These are phyloP conservation scores for Megaceryle alcyon DNA, from an alignment of 2,797 vertebrate species.

Conservation along the genomic window DNA sequence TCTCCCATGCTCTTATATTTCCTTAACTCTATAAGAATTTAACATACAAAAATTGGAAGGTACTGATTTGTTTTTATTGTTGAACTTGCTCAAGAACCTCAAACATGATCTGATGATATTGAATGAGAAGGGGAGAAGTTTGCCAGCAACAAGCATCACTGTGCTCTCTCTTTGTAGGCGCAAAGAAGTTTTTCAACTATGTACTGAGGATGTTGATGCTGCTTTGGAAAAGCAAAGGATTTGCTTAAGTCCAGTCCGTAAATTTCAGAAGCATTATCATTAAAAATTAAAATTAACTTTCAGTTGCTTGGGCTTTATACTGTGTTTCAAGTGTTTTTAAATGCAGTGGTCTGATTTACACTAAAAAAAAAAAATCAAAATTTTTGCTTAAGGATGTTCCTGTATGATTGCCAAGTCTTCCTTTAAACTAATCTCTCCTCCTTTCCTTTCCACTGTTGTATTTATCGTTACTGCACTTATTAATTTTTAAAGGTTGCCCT, in stretches of 20 bases:
- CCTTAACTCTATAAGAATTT: neutral
- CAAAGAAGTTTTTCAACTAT: neutral
- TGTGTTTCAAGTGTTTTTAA: neutral
- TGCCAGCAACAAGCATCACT: neutral
- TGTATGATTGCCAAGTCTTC: neutral
- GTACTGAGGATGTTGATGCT: neutral
- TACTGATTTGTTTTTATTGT: neutral
- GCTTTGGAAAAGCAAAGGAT: neutral
- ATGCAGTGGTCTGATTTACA: neutral
- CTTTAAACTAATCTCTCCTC: neutral
- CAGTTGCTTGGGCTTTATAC: neutral
- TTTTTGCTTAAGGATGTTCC: neutral
- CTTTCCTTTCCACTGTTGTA: neutral
- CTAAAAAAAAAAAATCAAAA: neutral
- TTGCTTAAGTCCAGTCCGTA: neutral
- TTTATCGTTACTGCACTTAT: neutral
- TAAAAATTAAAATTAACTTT: slow-evolving; percentile 34
- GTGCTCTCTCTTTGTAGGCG: neutral
- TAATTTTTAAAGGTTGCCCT: slow-evolving; percentile 6
- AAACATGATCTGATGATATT: neutral
- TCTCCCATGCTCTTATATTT: neutral
- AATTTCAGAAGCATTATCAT: neutral
- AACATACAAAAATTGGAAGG: neutral
- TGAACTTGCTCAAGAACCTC: neutral
- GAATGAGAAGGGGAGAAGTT: neutral